Evolutionary conservation across 2,888 invertebrate genomes (phyloP).

Genomic region (Athrips mouffetella): DNA sequence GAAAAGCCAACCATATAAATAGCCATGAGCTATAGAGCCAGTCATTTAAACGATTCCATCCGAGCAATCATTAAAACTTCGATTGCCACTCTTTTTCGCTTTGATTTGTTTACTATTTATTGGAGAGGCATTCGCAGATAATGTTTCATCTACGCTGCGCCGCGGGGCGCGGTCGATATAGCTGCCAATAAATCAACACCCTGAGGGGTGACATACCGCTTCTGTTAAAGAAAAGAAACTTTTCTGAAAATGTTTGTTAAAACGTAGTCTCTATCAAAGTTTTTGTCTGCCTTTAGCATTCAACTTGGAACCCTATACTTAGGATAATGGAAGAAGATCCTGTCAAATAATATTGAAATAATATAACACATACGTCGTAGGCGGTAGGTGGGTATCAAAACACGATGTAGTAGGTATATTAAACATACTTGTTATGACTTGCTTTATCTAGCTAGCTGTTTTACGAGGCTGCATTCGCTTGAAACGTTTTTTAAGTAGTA

Average conservation of each 20-base stretch:
- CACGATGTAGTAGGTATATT: too few relatives aligned
- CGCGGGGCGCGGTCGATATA: slow-evolving; percentile 6
- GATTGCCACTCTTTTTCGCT: slow-evolving; percentile 1
- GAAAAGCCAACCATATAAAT: slow-evolving; percentile 10
- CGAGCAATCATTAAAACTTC: slow-evolving; percentile 2
- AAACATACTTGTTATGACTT: too few relatives aligned
- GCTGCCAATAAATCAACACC: slow-evolving; percentile 10
- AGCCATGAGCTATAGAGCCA: slow-evolving; percentile 1
- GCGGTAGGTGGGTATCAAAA: too few relatives aligned
- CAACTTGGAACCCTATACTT: too few relatives aligned
- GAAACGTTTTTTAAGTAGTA: too few relatives aligned
- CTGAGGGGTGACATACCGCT: not conserved
- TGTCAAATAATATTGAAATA: too few relatives aligned
- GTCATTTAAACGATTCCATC: slow-evolving; percentile 2
- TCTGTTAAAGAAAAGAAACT: slow-evolving; percentile 1
- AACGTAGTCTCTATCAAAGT: not conserved
- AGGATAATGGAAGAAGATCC: too few relatives aligned
- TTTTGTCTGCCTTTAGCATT: too few relatives aligned
- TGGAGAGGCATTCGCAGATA: not conserved
- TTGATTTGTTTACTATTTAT: not conserved
- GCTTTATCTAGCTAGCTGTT: too few relatives aligned
- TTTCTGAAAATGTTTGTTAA: not conserved
- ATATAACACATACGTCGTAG: too few relatives aligned
- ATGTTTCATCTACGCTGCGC: slow-evolving; percentile 6
- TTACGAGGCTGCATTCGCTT: too few relatives aligned